phyloP scores from a whole-genome alignment of 2,888 invertebrate genomes.

The Tenthredo livida region DNA sequence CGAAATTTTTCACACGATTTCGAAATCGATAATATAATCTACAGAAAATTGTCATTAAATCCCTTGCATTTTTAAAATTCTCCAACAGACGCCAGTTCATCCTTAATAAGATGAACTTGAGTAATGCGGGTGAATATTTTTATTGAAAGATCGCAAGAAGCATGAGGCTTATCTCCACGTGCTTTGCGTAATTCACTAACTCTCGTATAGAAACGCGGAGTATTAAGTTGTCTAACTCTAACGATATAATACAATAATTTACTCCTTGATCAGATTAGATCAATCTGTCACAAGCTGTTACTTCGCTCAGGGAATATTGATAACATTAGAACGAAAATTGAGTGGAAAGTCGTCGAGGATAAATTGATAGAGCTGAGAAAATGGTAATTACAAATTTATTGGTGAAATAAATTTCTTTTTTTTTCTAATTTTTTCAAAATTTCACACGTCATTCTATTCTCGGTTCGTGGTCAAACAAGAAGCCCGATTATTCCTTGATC shows the following conservation, averaged over 20 bases:
- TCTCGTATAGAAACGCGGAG: neutral
- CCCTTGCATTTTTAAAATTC: no score
- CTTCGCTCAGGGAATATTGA: neutral
- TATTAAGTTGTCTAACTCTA: neutral
- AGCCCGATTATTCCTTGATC: neutral
- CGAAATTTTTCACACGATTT: no score
- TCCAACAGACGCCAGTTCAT: no score
- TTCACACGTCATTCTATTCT: no score
- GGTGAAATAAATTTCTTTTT: no score
- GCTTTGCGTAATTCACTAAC: neutral
- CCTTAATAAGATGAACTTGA: no score
- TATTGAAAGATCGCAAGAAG: neutral
- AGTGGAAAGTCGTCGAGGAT: neutral
- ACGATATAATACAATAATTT: neutral
- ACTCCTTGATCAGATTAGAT: neutral
- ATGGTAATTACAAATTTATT: no score
- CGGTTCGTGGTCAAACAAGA: neutral
- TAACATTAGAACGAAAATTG: neutral
- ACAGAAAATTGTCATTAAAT: no score
- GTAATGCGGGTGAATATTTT: neutral
- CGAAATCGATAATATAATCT: no score
- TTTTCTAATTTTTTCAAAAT: no score
- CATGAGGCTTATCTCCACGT: neutral
- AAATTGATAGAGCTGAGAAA: neutral
- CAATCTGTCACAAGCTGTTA: neutral